Evolutionary conservation across 2,888 invertebrate species (phyloP).

Genomic region (Troides oblongomaculatus): DNA sequence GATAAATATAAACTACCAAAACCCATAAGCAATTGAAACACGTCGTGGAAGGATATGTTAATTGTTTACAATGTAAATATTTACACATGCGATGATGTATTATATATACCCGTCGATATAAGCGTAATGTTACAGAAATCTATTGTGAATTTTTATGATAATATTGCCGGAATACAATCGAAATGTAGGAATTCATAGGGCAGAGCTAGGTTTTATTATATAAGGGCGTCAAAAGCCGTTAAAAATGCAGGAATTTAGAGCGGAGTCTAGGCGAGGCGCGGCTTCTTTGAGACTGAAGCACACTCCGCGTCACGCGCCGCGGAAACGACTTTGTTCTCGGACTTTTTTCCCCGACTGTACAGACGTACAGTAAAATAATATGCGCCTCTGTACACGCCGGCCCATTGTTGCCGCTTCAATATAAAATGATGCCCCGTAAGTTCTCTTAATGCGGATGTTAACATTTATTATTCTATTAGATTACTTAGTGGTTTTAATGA

Average conservation of each 20-base stretch:
- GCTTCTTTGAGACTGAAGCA: conserved; percentile 45
- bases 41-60: too few species aligned
- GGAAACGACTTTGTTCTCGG: conserved; percentile 39
- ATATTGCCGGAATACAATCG: neutral
- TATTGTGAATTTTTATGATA: neutral
- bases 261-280: conserved; percentile 32
- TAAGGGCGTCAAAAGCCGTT: conserved; percentile 29
- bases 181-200: conserved; percentile 12
- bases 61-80: too few species aligned
- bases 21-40: too few species aligned
- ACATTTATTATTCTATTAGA: conserved; percentile 75
- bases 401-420: conserved; percentile 66
- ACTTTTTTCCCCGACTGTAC: conserved; percentile 55
- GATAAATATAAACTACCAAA: too few species aligned
- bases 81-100: neutral
- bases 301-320: conserved; percentile 42
- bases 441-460: conserved; percentile 75
- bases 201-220: conserved; percentile 23
- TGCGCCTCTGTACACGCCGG: conserved; percentile 59
- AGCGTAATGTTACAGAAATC: neutral
- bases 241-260: conserved; percentile 34
- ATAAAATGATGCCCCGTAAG: conserved; percentile 67
- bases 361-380: conserved; percentile 57
- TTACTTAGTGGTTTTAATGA: conserved; percentile 50
- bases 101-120: too few species aligned